Evolutionary conservation across 1,140 invertebrate species (phyloP).

Genomic region (Gonatopus flavifemur): DNA sequence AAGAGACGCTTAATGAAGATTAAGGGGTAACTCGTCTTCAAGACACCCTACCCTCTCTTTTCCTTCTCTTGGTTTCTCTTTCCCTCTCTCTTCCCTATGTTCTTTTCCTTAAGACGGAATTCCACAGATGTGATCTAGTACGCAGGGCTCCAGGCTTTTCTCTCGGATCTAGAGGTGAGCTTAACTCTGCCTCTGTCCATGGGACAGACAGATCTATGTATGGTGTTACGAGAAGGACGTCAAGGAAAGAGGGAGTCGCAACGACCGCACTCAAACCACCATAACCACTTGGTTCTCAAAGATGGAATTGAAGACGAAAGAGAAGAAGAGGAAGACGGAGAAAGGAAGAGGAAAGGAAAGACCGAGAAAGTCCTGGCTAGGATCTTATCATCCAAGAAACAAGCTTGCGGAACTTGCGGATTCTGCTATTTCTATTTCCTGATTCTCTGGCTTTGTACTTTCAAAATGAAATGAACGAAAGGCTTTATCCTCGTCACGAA

Average conservation of each 20-base stretch:
- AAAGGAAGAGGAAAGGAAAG: conserved; percentile 1
- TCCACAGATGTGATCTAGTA: too few species aligned
- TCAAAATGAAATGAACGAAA: too few species aligned
- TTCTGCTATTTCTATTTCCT: not conserved
- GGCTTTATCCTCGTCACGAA: too few species aligned
- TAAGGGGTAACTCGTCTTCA: conserved; percentile 20
- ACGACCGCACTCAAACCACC: conserved; percentile 4
- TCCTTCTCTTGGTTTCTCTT: not conserved
- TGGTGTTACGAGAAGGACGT: not conserved
- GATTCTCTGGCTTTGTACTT: too few species aligned
- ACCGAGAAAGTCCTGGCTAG: not conserved
- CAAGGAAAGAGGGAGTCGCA: not conserved
- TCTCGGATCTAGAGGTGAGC: too few species aligned
- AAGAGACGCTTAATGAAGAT: conserved; percentile 22
- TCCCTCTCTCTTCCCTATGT: not conserved
- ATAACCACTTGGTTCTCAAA: conserved; percentile 1
- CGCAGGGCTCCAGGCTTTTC: too few species aligned
- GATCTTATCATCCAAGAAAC: not conserved
- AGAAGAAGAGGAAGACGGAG: not conserved
- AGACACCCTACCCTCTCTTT: not conserved
- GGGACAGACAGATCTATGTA: too few species aligned
- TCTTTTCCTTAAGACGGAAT: too few species aligned
- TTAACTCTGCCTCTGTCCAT: too few species aligned
- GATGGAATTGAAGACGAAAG: not conserved
- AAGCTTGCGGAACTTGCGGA: not conserved